These are phyloP conservation scores for Xiphophorus maculatus DNA, from an alignment of 2,113 vertebrate species.

Conservation along the genomic window DNA sequence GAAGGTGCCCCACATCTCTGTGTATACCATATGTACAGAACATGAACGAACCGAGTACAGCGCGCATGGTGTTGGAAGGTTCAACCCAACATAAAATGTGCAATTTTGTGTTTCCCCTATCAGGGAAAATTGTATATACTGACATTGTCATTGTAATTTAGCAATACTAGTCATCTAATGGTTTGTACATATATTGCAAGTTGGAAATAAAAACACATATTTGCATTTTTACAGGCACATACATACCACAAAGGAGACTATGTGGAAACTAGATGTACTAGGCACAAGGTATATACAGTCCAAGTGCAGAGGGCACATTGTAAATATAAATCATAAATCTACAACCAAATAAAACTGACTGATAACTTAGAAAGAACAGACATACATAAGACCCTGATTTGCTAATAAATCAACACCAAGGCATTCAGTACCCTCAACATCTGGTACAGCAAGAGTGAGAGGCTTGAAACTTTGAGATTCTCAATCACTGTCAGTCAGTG, in stretches of 20 bases:
- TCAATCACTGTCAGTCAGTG: constrained; percentile 73
- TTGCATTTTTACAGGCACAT: constrained; percentile 83
- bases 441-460: constrained; percentile 72
- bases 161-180: constrained; percentile 76
- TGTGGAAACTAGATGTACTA: constrained; percentile 83
- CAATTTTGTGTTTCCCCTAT: constrained; percentile 81
- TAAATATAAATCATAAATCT: constrained; percentile 58
- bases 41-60: constrained; percentile 76
- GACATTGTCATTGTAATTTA: constrained; percentile 79
- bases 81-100: constrained; percentile 82
- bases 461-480: constrained; percentile 65
- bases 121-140: constrained; percentile 81
- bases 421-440: constrained; percentile 76
- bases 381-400: constrained; percentile 82
- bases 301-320: constrained; percentile 79
- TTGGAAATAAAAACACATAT: constrained; percentile 79
- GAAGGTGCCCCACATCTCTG: constrained; percentile 70
- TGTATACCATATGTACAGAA: constrained; percentile 74
- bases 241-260: constrained; percentile 84
- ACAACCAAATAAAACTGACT: constrained; percentile 51
- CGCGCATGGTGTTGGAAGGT: constrained; percentile 78
- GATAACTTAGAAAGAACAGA: constrained; percentile 66
- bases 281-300: constrained; percentile 84
- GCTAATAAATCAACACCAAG: constrained; percentile 81
- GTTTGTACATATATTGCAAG: constrained; percentile 83